A percentile compares a stretch with the other conserved stretches of the same genome.
phyloP scores from a whole-genome alignment of 2,888 invertebrate genomes.

The Torymus auratus region DNA sequence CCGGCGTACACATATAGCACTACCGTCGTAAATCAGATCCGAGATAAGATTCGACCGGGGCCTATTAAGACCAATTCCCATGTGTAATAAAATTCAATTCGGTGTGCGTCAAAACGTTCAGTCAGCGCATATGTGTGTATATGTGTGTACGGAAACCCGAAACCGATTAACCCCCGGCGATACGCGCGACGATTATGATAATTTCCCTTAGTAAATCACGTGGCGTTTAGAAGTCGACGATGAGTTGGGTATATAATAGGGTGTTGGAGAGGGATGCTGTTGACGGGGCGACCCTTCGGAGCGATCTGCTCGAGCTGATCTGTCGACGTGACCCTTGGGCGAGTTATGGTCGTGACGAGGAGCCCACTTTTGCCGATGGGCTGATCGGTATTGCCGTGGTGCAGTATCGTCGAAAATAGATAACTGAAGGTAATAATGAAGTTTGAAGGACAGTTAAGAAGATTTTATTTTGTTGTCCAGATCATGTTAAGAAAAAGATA shows the following conservation, averaged over 20 bases:
- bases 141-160: neutral
- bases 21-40: slow-evolving; percentile 51
- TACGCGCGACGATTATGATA: slow-evolving; percentile 39
- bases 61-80: slow-evolving; percentile 51
- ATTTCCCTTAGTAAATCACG: slow-evolving; percentile 32
- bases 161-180: neutral
- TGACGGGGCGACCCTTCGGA: neutral
- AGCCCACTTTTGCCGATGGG: slow-evolving; percentile 1
- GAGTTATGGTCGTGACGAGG: neutral
- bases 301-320: neutral
- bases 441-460: too few relatives aligned
- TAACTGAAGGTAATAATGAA: too few relatives aligned
- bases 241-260: neutral
- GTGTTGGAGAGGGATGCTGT: slow-evolving; percentile 29
- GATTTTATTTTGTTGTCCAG: too few relatives aligned
- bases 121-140: neutral
- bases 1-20: neutral
- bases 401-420: too few relatives aligned
- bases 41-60: slow-evolving; percentile 48
- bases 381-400: too few relatives aligned
- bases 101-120: slow-evolving; percentile 9
- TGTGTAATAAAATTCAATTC: slow-evolving; percentile 49
- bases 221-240: neutral
- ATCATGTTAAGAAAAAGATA: too few relatives aligned
- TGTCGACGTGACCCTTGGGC: slow-evolving; percentile 1